A percentile compares a stretch with the other conserved stretches of the same genome.
Conservation (phyloP, 2,797 vertebrate species). For the Tenualosa ilisha region DNA sequence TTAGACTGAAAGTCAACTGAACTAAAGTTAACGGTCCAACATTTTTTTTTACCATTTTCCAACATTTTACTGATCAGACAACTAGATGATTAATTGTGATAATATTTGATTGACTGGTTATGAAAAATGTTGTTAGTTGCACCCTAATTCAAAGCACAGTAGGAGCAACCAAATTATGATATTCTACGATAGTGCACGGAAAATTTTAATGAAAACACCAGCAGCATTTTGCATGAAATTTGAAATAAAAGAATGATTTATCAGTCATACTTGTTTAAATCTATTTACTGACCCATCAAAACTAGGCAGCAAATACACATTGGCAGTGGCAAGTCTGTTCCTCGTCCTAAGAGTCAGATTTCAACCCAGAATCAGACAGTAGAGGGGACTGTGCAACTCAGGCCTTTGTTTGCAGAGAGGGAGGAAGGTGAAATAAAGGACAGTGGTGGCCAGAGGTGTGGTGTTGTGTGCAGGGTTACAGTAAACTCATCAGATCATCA, state of each 20-base stretch:
- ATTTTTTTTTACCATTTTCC: too few relatives aligned
- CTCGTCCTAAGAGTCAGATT: neutral
- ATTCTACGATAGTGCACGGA: too few relatives aligned
- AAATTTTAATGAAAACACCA: neutral
- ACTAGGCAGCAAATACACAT: conserved; percentile 18
- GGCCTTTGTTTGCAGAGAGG: neutral
- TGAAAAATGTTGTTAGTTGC: too few relatives aligned
- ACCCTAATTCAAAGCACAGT: neutral
- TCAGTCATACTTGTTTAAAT: neutral
- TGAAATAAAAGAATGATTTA: neutral
- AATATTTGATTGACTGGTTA: too few relatives aligned
- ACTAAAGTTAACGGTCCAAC: too few relatives aligned
- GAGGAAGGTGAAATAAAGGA: neutral
- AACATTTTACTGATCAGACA: too few relatives aligned
- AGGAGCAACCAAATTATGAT: too few relatives aligned
- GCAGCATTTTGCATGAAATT: neutral
- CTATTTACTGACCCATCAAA: conserved; percentile 39
- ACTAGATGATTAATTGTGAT: too few relatives aligned
- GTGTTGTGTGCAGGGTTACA: neutral
- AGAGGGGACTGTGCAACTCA: neutral
- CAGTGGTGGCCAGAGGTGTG: neutral
- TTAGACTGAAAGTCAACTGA: too few relatives aligned
- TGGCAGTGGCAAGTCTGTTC: conserved; percentile 31
- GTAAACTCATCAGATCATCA: neutral
- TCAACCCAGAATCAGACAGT: neutral